phyloP scores from a whole-genome alignment of 2,888 invertebrate genomes.

The Lissocephala sabroskyi region DNA sequence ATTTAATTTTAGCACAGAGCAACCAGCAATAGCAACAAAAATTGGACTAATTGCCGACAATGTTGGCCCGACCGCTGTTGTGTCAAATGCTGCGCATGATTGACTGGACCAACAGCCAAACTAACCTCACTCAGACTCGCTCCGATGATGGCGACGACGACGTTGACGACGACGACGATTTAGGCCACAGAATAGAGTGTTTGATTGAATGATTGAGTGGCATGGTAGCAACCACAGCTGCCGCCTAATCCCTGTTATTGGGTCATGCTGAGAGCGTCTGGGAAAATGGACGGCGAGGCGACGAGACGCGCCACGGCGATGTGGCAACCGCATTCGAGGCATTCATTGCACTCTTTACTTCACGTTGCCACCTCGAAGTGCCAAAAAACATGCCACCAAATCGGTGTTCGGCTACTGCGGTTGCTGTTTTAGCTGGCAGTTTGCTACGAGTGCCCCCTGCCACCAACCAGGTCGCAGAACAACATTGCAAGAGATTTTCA shows the following conservation, averaged over 20 bases:
- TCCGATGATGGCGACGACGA: too few relatives aligned
- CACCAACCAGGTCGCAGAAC: too few relatives aligned
- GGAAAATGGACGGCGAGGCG: constrained; percentile 43
- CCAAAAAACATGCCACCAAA: constrained; percentile 51
- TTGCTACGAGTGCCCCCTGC: too few relatives aligned
- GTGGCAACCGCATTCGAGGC: constrained; percentile 35
- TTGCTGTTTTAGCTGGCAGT: constrained; percentile 1
- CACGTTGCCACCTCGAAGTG: constrained; percentile 37
- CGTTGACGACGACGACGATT: not conserved
- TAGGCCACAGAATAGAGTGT: constrained; percentile 22
- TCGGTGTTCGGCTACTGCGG: not conserved
- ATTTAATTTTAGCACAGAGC: constrained; percentile 58
- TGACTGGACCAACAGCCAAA: constrained; percentile 29
- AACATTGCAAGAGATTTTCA: too few relatives aligned
- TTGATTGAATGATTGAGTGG: constrained; percentile 60
- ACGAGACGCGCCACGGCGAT: constrained; percentile 22
- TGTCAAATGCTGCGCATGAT: constrained; percentile 18
- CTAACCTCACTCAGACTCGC: not conserved
- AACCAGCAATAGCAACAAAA: constrained; percentile 17
- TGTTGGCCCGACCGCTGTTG: constrained; percentile 23
- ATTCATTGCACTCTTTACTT: not conserved
- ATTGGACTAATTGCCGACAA: constrained; percentile 62
- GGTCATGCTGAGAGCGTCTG: constrained; percentile 52
- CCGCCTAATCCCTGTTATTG: constrained; percentile 59
- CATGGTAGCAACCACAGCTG: constrained; percentile 20